phyloP scores from a whole-genome alignment of 2,113 vertebrate species.

The human region GRCh38 chr5:77081001-77081500 shows the following conservation, averaged over 20 bases:
- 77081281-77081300: background rate
- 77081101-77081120: background rate
- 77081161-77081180: background rate
- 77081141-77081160: background rate
- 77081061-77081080: background rate
- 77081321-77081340: no score
- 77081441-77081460: no score
- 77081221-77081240: background rate
- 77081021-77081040: background rate
- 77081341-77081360: no score
- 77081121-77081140: slow-evolving; percentile 4
- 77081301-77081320: background rate
- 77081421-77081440: no score
- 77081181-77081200: background rate
- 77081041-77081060: background rate
- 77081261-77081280: background rate
- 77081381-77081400: no score
- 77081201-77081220: background rate
- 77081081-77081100: background rate
- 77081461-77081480: no score
- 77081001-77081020: background rate
- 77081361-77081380: no score
- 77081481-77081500: no score
- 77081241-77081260: background rate
- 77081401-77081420: no score